Evolutionary conservation across 2,888 invertebrate genomes (phyloP).

Genomic region (Platerodrilus igneus): DNA sequence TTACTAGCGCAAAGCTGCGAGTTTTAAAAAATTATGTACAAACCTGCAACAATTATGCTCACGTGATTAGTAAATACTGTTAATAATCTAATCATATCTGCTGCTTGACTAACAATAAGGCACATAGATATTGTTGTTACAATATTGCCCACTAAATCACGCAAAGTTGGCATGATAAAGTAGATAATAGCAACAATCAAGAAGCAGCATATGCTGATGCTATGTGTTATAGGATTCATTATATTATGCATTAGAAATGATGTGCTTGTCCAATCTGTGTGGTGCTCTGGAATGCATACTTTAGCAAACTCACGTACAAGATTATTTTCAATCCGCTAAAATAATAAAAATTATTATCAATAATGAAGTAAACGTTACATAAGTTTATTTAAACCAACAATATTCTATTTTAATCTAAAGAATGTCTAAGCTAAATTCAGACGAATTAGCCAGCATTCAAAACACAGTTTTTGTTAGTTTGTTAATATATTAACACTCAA

Average conservation of each 20-base stretch:
- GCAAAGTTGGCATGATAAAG: constrained; percentile 74
- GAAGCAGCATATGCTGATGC: constrained; percentile 65
- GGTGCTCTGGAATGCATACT: constrained; percentile 69
- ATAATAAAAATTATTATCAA: constrained; percentile 23
- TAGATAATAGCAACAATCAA: constrained; percentile 72
- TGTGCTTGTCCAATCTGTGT: constrained; percentile 67
- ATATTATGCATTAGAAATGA: constrained; percentile 71
- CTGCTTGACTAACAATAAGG: constrained; percentile 70
- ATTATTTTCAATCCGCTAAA: constrained; percentile 54
- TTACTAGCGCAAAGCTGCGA: too few relatives aligned
- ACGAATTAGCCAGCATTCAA: too few relatives aligned
- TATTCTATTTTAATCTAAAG: too few relatives aligned
- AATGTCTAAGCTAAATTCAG: too few relatives aligned
- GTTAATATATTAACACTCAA: too few relatives aligned
- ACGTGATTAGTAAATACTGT: constrained; percentile 76
- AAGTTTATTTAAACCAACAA: neutral
- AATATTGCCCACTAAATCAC: constrained; percentile 80
- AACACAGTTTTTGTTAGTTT: too few relatives aligned
- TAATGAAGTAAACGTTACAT: constrained; percentile 17
- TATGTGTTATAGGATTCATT: constrained; percentile 72
- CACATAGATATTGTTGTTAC: constrained; percentile 77
- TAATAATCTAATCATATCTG: constrained; percentile 73
- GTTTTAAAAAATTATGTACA: constrained; percentile 25
- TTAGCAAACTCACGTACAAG: constrained; percentile 63
- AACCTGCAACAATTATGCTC: constrained; percentile 76